Base-by-base conservation (phyloP, 2,113 vertebrate genomes). In the Actinemys pallida region DNA sequence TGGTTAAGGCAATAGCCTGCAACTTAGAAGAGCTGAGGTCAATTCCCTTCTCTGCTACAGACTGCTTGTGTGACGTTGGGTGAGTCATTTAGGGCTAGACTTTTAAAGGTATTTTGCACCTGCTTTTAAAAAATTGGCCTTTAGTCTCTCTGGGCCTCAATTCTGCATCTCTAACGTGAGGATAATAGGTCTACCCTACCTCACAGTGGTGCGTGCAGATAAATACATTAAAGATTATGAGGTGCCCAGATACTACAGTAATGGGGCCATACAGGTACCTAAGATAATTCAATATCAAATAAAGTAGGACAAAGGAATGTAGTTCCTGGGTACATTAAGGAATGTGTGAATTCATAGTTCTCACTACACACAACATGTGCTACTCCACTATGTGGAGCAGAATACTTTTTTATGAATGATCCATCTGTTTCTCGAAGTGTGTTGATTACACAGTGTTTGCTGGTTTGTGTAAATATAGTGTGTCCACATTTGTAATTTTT, bases 361-460 rank as follows among this genome's bases (percentile, higher is more conserved):
- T 49, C 7, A 22, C 72, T 76, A 22, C 39, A 19, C 8, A 20
- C 17, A 72, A 19, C 8, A 39, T 20, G 35, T 22, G 9, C 24
- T 76, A 31, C 82, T 72, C 80, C 93, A 69, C 57, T 47, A 88
- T 87, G 90, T 93, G 93, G 93, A 82, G 78, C 69, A 80, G 87
- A 35, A 87, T 0, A 6, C 35, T 4, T 69, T 20, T 93, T 95
- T 91, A 90, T 76, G 47, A 85, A n/a, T 79, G 86, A 31, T 29
- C 1, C 31, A 62, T 17, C 84, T 81, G 31, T 6, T 85, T 12
- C n/a, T 2, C 1, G 9, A 47, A 83, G 39, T 22, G 39, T 0
- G 0, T 0, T 2, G 22, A 2, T 91, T 76, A 49, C 53, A 80
- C 35, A 16, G 54, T 8, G 10, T 10, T 27, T 50, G 1, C 16